Conservation (phyloP, 2,797 vertebrate genomes). For the Hyperoplus lanceolatus region DNA sequence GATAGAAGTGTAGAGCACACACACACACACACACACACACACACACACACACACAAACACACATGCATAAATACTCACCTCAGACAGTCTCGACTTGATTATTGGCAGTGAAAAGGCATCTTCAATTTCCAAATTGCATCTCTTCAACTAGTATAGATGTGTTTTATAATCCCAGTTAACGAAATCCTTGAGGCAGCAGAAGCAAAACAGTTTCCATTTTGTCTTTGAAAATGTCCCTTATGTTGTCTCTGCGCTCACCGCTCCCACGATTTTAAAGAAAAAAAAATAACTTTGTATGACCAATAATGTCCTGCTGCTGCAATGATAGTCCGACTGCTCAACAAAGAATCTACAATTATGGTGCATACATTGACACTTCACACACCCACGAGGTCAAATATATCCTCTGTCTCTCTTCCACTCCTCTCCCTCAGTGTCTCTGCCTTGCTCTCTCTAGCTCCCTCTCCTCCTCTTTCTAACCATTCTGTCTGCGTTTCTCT, state of each 20-base stretch:
- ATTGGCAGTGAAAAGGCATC: constrained; percentile 32
- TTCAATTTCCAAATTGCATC: constrained; percentile 40
- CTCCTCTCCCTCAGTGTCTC: constrained; percentile 58
- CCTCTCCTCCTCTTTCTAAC: constrained; percentile 69
- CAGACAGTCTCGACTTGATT: constrained; percentile 50
- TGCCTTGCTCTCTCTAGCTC: constrained; percentile 55
- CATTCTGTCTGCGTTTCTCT: constrained; percentile 62
- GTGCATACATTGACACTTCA: constrained; percentile 76
- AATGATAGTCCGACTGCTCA: constrained; percentile 65
- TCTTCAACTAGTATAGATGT: constrained; percentile 34
- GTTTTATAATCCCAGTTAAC: constrained; percentile 46
- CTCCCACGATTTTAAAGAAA: constrained; percentile 62
- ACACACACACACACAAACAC: constrained; percentile 3
- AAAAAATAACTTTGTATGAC: constrained; percentile 53
- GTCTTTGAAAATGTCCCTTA: constrained; percentile 54
- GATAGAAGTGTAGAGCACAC: background rate
- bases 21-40: constrained; percentile 7
- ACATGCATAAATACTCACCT: constrained; percentile 67
- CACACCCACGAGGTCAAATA: constrained; percentile 80
- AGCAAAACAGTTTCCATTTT: constrained; percentile 72
- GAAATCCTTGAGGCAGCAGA: constrained; percentile 55
- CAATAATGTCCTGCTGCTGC: constrained; percentile 64
- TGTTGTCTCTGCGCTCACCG: constrained; percentile 33
- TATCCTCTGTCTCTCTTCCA: constrained; percentile 65
- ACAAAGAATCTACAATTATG: constrained; percentile 70